Percentiles rank a stretch among this genome's conserved stretches.
These are phyloP conservation scores for Datnioides undecimradiatus DNA, from an alignment of 2,113 vertebrate genomes.

Conservation along the genomic window DNA sequence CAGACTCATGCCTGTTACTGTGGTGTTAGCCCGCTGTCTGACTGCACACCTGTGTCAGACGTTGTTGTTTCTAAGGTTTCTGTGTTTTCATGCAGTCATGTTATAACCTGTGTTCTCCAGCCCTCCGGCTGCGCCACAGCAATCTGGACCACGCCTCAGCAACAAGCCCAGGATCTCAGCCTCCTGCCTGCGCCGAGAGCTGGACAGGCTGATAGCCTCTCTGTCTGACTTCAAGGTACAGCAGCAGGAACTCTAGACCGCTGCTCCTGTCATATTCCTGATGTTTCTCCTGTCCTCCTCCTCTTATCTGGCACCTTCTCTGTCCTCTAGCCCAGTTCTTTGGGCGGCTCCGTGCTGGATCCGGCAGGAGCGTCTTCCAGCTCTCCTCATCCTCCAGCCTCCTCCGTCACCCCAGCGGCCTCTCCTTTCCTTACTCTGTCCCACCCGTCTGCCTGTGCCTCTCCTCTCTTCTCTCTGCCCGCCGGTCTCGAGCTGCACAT, in stretches of 20 bases:
- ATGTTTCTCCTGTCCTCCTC: conserved; percentile 42
- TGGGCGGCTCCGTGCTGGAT: conserved; percentile 85
- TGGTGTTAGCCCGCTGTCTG: too few species aligned
- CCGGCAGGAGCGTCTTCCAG: conserved; percentile 61
- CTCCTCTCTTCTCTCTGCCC: conserved; percentile 57
- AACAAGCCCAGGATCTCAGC: conserved; percentile 96
- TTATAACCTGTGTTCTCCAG: conserved; percentile 72
- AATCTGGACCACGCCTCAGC: conserved; percentile 90
- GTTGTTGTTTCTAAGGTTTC: too few species aligned
- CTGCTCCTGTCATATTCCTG: conserved; percentile 43
- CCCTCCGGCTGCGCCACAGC: conserved; percentile 86
- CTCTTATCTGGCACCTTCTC: conserved; percentile 69
- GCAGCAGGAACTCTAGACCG: not conserved
- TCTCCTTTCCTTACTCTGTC: conserved; percentile 51
- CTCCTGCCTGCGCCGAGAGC: conserved; percentile 96
- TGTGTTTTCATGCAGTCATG: conserved; percentile 11
- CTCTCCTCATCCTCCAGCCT: conserved; percentile 65
- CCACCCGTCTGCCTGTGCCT: conserved; percentile 64
- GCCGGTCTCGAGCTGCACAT: conserved; percentile 78
- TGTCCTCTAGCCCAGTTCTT: conserved; percentile 89
- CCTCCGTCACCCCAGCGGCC: conserved; percentile 58
- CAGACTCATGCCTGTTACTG: too few species aligned
- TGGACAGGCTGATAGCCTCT: conserved; percentile 98
- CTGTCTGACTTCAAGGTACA: conserved; percentile 98
- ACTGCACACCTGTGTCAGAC: too few species aligned